Conservation (phyloP, 2,797 vertebrate genomes). For the Catostomus latipinnis region DNA sequence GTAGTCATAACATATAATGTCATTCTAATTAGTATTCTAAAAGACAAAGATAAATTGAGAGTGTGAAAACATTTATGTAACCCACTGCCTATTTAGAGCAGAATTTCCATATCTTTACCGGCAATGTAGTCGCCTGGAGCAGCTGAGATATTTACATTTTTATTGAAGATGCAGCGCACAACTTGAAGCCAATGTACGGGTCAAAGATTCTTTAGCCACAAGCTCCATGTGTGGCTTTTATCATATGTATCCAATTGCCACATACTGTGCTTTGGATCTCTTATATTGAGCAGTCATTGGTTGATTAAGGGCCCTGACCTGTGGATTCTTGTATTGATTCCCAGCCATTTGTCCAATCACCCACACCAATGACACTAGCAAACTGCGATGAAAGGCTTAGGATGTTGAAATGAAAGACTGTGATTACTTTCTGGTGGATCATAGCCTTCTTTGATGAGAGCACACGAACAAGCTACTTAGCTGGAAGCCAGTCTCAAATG, state of each 20-base stretch:
- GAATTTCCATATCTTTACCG: neutral
- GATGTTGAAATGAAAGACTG: conserved; percentile 32
- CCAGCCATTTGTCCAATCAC: conserved; percentile 38
- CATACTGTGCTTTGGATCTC: conserved; percentile 25
- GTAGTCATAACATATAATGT: neutral
- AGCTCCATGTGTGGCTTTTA: conserved; percentile 31
- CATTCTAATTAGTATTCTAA: conserved; percentile 1
- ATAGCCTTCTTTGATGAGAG: conserved; percentile 22
- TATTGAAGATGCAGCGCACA: conserved; percentile 28
- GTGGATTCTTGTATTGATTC: conserved; percentile 33
- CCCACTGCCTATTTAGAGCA: neutral
- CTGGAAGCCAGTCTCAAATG: neutral
- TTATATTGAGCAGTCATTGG: neutral
- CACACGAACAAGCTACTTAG: neutral
- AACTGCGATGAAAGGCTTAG: conserved; percentile 36
- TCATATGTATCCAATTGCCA: conserved; percentile 40
- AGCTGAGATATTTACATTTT: conserved; percentile 44
- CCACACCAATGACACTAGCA: conserved; percentile 34
- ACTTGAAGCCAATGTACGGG: conserved; percentile 26
- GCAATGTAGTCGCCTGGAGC: neutral
- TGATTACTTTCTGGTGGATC: conserved; percentile 34
- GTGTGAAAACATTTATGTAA: neutral
- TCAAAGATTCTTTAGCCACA: conserved; percentile 28
- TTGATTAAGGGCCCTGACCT: conserved; percentile 40
- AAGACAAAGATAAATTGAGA: neutral